Evolutionary conservation across 2,113 vertebrate species (phyloP).

Genomic region (Chaetura pelagica): DNA sequence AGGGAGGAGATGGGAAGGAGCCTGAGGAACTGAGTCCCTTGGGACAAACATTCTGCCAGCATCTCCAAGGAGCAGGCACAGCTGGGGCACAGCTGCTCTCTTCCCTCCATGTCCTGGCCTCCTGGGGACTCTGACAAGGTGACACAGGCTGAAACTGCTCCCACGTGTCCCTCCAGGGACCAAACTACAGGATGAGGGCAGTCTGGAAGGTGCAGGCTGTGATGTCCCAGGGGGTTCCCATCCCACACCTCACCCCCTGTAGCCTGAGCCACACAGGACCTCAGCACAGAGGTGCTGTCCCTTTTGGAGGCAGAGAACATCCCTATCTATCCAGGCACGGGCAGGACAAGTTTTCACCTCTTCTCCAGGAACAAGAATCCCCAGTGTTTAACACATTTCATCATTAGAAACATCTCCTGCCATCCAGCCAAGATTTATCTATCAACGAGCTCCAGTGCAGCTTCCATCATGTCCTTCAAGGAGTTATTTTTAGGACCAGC

Average conservation of each 20-base stretch:
- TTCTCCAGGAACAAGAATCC: neutral
- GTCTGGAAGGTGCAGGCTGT: neutral
- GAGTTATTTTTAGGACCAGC: constrained; percentile 10
- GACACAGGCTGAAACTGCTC: neutral
- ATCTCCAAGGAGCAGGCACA: neutral
- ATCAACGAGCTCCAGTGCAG: neutral
- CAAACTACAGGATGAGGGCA: rapidly evolving
- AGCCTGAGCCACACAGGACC: neutral
- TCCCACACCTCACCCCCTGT: neutral
- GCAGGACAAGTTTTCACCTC: neutral
- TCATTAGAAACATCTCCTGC: neutral
- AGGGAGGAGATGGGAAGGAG: neutral
- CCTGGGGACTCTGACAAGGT: neutral
- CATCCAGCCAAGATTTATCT: constrained; percentile 23
- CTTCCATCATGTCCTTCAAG: neutral
- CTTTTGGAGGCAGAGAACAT: neutral
- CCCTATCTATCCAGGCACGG: neutral
- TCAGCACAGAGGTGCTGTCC: neutral
- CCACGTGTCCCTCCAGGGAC: neutral
- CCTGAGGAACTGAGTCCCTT: neutral
- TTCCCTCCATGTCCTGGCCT: neutral
- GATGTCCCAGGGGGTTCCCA: neutral
- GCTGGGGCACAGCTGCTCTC: neutral
- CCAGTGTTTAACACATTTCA: neutral
- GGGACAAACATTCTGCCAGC: neutral